phyloP scores from a whole-genome alignment of 92 coral and sea anemone genomes.

The Phenganax stokvisi region DNA sequence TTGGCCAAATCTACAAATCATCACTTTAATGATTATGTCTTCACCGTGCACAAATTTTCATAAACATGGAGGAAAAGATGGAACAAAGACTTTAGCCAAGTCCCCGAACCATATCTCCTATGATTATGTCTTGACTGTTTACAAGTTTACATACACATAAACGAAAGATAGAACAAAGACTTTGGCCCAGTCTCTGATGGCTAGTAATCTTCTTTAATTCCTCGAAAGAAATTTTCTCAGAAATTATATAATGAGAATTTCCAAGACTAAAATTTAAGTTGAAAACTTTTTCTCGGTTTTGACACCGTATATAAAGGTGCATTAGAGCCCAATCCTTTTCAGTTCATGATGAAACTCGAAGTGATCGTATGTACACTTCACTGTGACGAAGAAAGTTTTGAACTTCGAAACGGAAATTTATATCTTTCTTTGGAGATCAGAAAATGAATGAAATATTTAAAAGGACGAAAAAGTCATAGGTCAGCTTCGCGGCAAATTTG shows the following conservation, averaged over 20 bases:
- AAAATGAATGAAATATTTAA: too few species aligned
- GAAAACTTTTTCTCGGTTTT: slow-evolving; percentile 6
- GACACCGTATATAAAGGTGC: not conserved
- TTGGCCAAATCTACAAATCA: too few species aligned
- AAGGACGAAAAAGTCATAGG: not conserved
- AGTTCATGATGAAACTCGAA: slow-evolving; percentile 4
- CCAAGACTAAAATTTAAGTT: slow-evolving; percentile 1
- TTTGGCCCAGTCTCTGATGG: not conserved
- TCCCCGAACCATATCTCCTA: too few species aligned
- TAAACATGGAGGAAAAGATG: too few species aligned
- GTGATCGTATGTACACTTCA: not conserved
- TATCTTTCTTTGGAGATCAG: too few species aligned
- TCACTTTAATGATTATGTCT: too few species aligned
- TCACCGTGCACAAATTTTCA: too few species aligned
- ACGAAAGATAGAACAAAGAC: not conserved
- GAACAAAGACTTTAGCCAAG: too few species aligned
- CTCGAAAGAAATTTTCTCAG: not conserved
- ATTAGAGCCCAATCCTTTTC: not conserved
- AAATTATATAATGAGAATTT: not conserved
- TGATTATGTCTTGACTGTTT: not conserved
- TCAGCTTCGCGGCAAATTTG: slow-evolving; percentile 17
- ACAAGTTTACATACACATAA: not conserved
- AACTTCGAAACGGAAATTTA: not conserved
- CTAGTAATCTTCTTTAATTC: not conserved
- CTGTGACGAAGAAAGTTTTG: not conserved